Percentiles rank a stretch among this genome's conserved stretches.
Conservation (phyloP, 2,888 invertebrate genomes). For the Aporophyla nigra region DNA sequence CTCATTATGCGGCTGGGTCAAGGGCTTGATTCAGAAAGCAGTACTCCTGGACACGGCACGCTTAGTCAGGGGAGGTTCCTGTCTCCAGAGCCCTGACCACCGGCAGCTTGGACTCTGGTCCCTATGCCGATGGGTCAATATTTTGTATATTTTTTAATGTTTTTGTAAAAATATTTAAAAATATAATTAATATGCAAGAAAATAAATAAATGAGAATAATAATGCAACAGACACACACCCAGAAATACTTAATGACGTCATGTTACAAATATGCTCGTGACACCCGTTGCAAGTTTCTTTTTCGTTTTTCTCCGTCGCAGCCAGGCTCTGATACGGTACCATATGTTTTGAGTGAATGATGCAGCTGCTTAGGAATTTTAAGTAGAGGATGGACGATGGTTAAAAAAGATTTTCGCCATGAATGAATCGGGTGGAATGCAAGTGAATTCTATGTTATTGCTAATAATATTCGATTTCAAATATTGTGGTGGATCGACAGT, state of each 20-base stretch:
- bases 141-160: too few relatives aligned
- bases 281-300: slow-evolving; percentile 18
- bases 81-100: too few relatives aligned
- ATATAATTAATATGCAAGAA: too few relatives aligned
- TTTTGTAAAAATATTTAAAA: too few relatives aligned
- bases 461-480: not conserved
- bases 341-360: slow-evolving; percentile 36
- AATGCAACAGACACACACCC: not conserved
- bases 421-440: not conserved
- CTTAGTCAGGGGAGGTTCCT: too few relatives aligned
- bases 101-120: too few relatives aligned
- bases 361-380: slow-evolving; percentile 32
- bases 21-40: too few relatives aligned
- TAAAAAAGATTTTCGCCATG: slow-evolving; percentile 1
- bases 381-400: not conserved
- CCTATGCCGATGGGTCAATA: too few relatives aligned
- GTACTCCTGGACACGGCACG: too few relatives aligned
- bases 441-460: not conserved
- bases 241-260: slow-evolving; percentile 41
- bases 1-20: too few relatives aligned
- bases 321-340: slow-evolving; percentile 21
- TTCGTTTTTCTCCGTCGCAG: not conserved
- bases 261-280: slow-evolving; percentile 24
- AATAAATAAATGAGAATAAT: too few relatives aligned
- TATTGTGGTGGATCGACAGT: too few relatives aligned